phyloP scores from a whole-genome alignment of 2,113 vertebrate species.

The Eptesicus fuscus region DNA sequence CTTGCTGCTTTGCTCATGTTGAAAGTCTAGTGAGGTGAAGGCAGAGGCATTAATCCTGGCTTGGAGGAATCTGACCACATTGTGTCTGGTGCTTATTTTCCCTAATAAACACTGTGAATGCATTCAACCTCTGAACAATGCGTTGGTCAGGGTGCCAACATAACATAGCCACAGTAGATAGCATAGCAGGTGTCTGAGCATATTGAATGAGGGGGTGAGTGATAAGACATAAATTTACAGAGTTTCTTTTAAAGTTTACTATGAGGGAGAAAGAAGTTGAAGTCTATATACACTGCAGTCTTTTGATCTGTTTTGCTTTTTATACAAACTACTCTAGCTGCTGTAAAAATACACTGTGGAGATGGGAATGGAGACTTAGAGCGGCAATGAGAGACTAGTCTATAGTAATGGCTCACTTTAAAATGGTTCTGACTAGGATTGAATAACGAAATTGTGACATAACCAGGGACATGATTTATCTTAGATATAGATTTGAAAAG shows the following conservation, averaged over 20 bases:
- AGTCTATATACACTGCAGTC: neutral
- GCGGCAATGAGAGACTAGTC: neutral
- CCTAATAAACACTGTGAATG: neutral
- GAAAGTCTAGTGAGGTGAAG: neutral
- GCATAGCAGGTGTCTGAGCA: neutral
- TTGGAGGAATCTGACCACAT: neutral
- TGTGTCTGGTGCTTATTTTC: rapidly evolving
- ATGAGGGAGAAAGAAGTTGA: neutral
- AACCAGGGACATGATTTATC: neutral
- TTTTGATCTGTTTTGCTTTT: neutral
- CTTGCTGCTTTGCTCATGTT: neutral
- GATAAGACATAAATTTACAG: neutral
- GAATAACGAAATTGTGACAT: neutral
- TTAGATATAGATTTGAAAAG: neutral
- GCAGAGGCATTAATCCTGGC: neutral
- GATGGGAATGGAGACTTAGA: neutral
- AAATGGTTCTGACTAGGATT: neutral
- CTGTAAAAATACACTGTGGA: neutral
- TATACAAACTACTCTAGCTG: neutral
- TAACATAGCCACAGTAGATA: neutral
- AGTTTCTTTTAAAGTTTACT: neutral
- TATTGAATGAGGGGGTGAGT: neutral
- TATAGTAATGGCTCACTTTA: neutral
- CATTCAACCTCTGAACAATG: neutral
- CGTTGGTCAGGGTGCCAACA: neutral